phyloP scores from a whole-genome alignment of 2,113 vertebrate species.

The Clinocottus analis region DNA sequence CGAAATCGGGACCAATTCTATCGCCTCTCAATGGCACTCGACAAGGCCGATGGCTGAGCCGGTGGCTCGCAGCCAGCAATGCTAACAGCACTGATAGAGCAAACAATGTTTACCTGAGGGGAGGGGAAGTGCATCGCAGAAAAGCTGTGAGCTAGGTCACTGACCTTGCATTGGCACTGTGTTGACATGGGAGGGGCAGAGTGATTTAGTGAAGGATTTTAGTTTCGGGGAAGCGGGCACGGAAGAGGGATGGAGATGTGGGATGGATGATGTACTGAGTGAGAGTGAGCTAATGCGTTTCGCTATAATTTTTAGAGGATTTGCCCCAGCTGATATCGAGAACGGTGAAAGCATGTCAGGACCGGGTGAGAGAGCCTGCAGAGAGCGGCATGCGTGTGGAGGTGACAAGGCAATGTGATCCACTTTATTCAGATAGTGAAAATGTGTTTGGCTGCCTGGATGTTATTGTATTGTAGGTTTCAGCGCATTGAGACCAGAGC shows the following conservation, averaged over 20 bases:
- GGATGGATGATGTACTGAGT: conserved; percentile 10
- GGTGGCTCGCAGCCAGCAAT: no score
- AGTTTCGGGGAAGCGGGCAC: conserved; percentile 10
- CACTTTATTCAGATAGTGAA: conserved; percentile 1
- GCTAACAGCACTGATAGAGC: no score
- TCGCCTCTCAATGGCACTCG: background rate
- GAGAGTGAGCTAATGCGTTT: background rate
- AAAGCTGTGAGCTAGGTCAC: no score
- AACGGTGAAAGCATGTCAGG: conserved; percentile 18
- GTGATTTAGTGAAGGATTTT: conserved; percentile 17
- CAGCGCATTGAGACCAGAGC: background rate
- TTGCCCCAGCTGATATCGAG: conserved; percentile 20
- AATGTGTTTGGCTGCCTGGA: background rate
- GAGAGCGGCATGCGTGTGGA: conserved; percentile 19
- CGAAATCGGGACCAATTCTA: background rate
- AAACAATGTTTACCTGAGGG: no score
- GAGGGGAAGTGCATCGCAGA: no score
- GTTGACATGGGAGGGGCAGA: background rate
- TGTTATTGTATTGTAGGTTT: conserved; percentile 6
- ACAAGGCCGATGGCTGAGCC: no score
- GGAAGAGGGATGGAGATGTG: conserved; percentile 15
- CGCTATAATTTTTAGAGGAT: conserved; percentile 15
- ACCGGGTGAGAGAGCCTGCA: background rate
- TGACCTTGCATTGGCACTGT: no score
- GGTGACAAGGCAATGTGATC: conserved; percentile 10